Base-by-base conservation (phyloP, 2,113 vertebrate genomes). In the Octodon degus region DNA sequence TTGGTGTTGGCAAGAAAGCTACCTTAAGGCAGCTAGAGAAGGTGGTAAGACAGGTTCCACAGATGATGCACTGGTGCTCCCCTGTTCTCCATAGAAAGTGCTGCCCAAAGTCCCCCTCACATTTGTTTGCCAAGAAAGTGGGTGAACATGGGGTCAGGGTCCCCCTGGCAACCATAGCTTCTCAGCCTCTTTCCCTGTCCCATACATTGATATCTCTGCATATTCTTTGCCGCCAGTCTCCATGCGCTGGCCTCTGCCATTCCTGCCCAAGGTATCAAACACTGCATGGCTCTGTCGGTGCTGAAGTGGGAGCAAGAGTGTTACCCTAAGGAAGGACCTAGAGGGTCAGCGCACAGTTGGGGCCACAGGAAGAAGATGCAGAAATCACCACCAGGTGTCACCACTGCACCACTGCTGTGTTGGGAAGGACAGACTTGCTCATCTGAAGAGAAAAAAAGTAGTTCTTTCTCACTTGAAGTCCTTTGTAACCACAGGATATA, bases 311-410 rank as follows among this genome's bases (percentile, higher is more conserved):
- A 1, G 53, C 20, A 24, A 27, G 22, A 43, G 27, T n/a, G 47
- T 47, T 62, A 62, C n/a, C 32, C 60, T 37, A 68, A 34, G 27
- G 32, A 81, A 62, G 11, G 34, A 22, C 4, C 7, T 62, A 34
- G 27, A 37, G 32, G 19, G 53, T 68, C 62, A 43, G 50, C 62
- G 58, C 6, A 5, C 5, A 8, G 16, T 60, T 40, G 32, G 34
- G 11, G 53, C 50, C 89, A 84, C 7, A 19, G 60, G 55, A 19
- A 67, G 68, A 72, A 72, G 79, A 82, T 27, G 7, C 10, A 7
- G 74, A n/a, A 55, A 5, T 68, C 40, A 68, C 94, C 93, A 91
- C 81, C 30, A 95, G 92, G 77, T 16, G 83, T 90, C 79, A 40
- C 83, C 24, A 65, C 55, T 55, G 65, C 47, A 67, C 20, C 58